Percentiles rank a stretch among this genome's conserved stretches.
phyloP scores from a whole-genome alignment of 1,140 invertebrate genomes.

The Rhagoletis zephyria region DNA sequence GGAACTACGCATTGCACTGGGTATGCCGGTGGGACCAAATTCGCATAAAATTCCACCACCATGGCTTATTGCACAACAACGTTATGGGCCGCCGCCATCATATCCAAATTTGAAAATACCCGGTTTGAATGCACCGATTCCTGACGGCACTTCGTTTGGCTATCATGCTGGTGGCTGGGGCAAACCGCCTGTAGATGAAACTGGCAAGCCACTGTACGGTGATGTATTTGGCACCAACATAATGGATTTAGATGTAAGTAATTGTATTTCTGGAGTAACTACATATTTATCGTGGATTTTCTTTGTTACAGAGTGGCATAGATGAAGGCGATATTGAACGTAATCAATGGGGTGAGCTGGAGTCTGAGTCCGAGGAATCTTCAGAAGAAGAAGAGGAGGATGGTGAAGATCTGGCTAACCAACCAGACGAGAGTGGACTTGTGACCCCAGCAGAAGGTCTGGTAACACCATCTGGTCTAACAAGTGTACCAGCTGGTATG shows the following conservation, averaged over 20 bases:
- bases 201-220: constrained; percentile 96
- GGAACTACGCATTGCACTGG: constrained; percentile 94
- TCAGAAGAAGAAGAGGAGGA: constrained; percentile 89
- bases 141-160: constrained; percentile 96
- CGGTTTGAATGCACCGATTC: constrained; percentile 92
- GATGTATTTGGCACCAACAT: constrained; percentile 94
- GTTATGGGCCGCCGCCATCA: constrained; percentile 98
- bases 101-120: constrained; percentile 99
- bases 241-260: constrained; percentile 78
- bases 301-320: constrained; percentile 75
- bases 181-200: constrained; percentile 99
- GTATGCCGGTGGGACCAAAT: constrained; percentile 97
- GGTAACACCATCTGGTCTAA: constrained; percentile 94
- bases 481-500: constrained; percentile 93
- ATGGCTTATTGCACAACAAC: constrained; percentile 99
- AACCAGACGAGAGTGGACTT: constrained; percentile 80
- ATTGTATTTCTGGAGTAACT: too few relatives aligned
- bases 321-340: constrained; percentile 94
- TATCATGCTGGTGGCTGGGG: constrained; percentile 99
- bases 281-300: background rate
- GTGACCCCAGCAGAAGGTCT: constrained; percentile 90
- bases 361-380: constrained; percentile 94
- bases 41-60: constrained; percentile 94
- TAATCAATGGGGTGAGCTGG: constrained; percentile 96
- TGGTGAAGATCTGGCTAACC: constrained; percentile 81